Conservation (phyloP, 2,888 invertebrate genomes). For the Drosophila percnosoma region DNA sequence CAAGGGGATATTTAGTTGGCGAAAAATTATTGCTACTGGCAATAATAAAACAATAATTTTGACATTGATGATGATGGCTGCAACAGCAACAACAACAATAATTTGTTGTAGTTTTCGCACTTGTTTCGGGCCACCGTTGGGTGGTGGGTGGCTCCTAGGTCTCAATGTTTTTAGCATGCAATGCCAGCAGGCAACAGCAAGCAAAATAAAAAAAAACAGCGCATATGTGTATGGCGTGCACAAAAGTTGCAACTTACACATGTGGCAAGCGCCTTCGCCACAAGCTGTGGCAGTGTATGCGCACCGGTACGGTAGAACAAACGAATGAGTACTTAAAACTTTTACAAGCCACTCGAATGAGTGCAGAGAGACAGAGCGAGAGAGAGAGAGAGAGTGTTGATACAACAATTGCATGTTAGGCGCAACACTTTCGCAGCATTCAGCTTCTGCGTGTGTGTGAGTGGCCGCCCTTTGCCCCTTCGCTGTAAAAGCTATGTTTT, state of each 20-base stretch:
- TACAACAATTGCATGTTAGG: conserved; percentile 62
- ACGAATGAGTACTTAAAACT: conserved; percentile 74
- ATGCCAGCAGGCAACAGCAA: conserved; percentile 23
- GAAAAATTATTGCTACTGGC: conserved; percentile 41
- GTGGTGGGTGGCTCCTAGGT: conserved; percentile 22
- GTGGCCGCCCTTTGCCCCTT: not conserved
- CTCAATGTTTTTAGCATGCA: conserved; percentile 38
- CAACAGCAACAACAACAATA: conserved; percentile 36
- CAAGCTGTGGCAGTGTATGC: conserved; percentile 36
- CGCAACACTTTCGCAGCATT: conserved; percentile 65
- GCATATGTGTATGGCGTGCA: conserved; percentile 67
- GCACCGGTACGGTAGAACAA: conserved; percentile 42
- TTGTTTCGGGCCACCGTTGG: conserved; percentile 24
- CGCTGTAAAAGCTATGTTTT: conserved; percentile 1
- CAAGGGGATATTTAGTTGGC: not conserved
- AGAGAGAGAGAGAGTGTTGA: not conserved
- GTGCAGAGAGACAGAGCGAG: not conserved
- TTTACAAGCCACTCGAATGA: conserved; percentile 68
- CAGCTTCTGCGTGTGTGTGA: conserved; percentile 41
- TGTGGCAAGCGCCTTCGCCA: conserved; percentile 51
- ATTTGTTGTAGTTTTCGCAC: conserved; percentile 60
- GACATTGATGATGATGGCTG: conserved; percentile 73
- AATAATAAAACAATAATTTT: conserved; percentile 75
- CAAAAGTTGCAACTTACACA: conserved; percentile 75
- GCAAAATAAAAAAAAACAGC: conserved; percentile 20